Conservation (phyloP, 2,888 invertebrate genomes). For the Drosophila quasianomalipes region DNA sequence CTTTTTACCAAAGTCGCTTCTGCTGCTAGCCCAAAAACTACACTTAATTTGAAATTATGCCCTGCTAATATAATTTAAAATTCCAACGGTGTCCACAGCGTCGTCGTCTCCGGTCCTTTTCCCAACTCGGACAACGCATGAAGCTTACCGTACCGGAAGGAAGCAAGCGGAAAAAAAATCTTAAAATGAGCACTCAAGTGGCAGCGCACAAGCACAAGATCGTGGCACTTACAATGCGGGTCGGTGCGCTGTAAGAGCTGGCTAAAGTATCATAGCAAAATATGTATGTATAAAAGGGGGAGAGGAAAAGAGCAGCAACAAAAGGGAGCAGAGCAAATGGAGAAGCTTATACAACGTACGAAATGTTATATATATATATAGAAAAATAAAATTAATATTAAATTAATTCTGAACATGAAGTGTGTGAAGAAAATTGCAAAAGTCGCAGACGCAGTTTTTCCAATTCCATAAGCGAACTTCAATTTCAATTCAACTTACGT, state of each 20-base stretch:
- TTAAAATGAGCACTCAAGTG: constrained; percentile 73
- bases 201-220: constrained; percentile 60
- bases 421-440: constrained; percentile 80
- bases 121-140: constrained; percentile 42
- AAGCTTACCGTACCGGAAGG: constrained; percentile 58
- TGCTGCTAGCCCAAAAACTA: constrained; percentile 37
- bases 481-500: constrained; percentile 80
- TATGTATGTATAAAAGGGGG: neutral
- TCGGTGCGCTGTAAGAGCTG: constrained; percentile 5
- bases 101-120: constrained; percentile 24
- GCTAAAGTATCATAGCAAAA: constrained; percentile 32
- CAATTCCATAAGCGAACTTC: constrained; percentile 81
- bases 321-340: constrained; percentile 23
- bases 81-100: constrained; percentile 67
- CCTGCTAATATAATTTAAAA: constrained; percentile 75
- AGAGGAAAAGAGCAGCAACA: constrained; percentile 31
- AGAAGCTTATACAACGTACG: constrained; percentile 33
- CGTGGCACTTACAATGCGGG: constrained; percentile 22
- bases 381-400: constrained; percentile 81
- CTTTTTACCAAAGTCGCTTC: constrained; percentile 23
- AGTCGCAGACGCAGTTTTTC: constrained; percentile 69
- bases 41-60: constrained; percentile 78
- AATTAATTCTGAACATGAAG: constrained; percentile 82
- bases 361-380: constrained; percentile 48
- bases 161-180: constrained; percentile 61